A percentile compares a stretch with the other conserved stretches of the same genome.
Evolutionary conservation across 2,888 invertebrate genomes (phyloP).

Genomic region (Trichogramma dendrolimi): DNA sequence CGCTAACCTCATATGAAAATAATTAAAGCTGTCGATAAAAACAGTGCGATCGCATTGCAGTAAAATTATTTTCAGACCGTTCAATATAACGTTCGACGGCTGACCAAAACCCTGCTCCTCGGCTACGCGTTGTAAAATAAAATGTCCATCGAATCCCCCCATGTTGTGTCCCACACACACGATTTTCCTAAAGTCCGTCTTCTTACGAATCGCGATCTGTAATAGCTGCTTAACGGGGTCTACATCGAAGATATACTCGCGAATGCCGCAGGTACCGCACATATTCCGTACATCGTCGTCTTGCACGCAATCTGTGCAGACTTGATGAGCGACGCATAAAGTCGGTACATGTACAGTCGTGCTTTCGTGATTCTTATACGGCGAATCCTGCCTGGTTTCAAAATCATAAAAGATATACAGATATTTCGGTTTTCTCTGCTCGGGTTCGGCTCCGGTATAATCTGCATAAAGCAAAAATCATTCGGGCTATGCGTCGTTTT

Average conservation of each 20-base stretch:
- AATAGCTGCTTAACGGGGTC: neutral
- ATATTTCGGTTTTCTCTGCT: neutral
- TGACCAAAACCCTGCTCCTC: too few relatives aligned
- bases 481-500: too few relatives aligned
- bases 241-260: neutral
- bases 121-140: neutral
- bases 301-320: constrained; percentile 3
- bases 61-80: neutral
- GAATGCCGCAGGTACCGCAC: neutral
- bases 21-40: constrained; percentile 4
- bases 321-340: constrained; percentile 6
- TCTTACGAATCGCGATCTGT: neutral
- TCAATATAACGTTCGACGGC: neutral
- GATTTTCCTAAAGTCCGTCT: constrained; percentile 15
- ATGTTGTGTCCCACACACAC: constrained; percentile 26
- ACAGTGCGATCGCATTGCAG: neutral
- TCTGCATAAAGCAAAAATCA: too few relatives aligned
- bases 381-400: neutral
- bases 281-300: neutral
- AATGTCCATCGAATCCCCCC: constrained; percentile 16
- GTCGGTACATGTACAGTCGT: constrained; percentile 1
- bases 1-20: constrained; percentile 6
- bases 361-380: neutral
- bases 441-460: too few relatives aligned
- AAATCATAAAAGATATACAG: neutral